phyloP scores from a whole-genome alignment of 2,888 invertebrate species.

The Philhelius pedissequus region DNA sequence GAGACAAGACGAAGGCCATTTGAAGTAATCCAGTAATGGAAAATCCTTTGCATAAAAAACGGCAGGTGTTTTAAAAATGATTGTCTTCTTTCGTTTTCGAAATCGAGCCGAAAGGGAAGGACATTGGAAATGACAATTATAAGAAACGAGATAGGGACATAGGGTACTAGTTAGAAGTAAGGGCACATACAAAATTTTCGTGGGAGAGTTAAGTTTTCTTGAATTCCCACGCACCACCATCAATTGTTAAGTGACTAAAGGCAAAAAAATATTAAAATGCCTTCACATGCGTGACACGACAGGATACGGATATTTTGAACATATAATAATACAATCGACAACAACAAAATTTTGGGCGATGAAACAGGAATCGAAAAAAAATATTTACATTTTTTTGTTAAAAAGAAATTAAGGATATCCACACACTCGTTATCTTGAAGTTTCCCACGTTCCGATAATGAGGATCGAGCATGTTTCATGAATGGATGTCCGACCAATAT shows the following conservation, averaged over 20 bases:
- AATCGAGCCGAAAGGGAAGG: slow-evolving; percentile 6
- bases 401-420: slow-evolving; percentile 52
- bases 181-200: slow-evolving; percentile 70
- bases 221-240: slow-evolving; percentile 74
- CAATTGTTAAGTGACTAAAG: slow-evolving; percentile 37
- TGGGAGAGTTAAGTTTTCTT: slow-evolving; percentile 74
- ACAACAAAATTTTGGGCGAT: slow-evolving; percentile 26
- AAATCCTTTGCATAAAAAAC: slow-evolving; percentile 74
- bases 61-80: slow-evolving; percentile 77
- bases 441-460: slow-evolving; percentile 57
- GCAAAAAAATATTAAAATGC: slow-evolving; percentile 21
- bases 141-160: slow-evolving; percentile 1
- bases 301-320: slow-evolving; percentile 52
- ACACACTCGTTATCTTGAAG: slow-evolving; percentile 37
- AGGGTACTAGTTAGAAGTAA: slow-evolving; percentile 27
- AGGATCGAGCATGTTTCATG: slow-evolving; percentile 36
- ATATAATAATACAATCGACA: not conserved
- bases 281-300: slow-evolving; percentile 39
- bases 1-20: slow-evolving; percentile 10
- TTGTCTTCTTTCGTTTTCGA: slow-evolving; percentile 25
- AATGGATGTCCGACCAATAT: slow-evolving; percentile 11
- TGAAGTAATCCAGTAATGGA: slow-evolving; percentile 50
- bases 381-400: not conserved
- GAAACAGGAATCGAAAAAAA: not conserved
- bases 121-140: not conserved